Evolutionary conservation across 2,888 invertebrate species (phyloP), one percentile per base, ranked within the genome.

Genomic region (Sesia apiformis): DNA sequence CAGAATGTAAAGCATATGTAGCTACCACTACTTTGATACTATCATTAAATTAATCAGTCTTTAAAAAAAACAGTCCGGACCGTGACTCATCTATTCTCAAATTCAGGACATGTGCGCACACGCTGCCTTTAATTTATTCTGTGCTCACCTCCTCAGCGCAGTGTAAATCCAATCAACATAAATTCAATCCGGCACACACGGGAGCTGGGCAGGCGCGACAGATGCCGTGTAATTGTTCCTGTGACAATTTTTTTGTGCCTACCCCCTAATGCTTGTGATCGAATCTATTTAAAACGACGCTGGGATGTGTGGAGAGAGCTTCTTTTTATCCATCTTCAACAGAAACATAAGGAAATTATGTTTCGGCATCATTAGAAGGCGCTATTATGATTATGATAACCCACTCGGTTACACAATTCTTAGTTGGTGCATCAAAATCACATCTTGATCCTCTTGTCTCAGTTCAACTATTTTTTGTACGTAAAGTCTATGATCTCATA

Each of bases 141-240:
- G 46, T 46, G 60, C 67, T 63, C 69, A 70, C 72, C 75, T 74
- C 69, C 72, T 56, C 55, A 63, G 70, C 63, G 40, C 50, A 40
- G 55, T 43, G 74, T 65, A 78, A 82, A 87, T 87, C 81, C 85
- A 85, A 88, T 87, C 86, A 87, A 78, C 84, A 87, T 87, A 87
- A 80, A 87, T 85, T 82, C 74, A 58, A 42, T 8, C 42, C 49
- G 46, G 53, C 51, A 40, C 53, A 40, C 49, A 52, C 52, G 39
- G 60, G 59, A 54, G 58, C 60, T 58, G 57, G 56, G 54, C 59
- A 59, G 63, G 60, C 66, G 70, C 81, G 84, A 84, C 86, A 86
- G 86, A 86, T 89, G 88, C 84, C 84, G 74, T 77, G 82, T 87
- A 89, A 89, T 88, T 85, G 88, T 83, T 82, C 83, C 80, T 78